Percentiles rank a stretch among this genome's conserved stretches.
Evolutionary conservation across 2,888 invertebrate genomes (phyloP).

Genomic region (Nymphalis polychloros): DNA sequence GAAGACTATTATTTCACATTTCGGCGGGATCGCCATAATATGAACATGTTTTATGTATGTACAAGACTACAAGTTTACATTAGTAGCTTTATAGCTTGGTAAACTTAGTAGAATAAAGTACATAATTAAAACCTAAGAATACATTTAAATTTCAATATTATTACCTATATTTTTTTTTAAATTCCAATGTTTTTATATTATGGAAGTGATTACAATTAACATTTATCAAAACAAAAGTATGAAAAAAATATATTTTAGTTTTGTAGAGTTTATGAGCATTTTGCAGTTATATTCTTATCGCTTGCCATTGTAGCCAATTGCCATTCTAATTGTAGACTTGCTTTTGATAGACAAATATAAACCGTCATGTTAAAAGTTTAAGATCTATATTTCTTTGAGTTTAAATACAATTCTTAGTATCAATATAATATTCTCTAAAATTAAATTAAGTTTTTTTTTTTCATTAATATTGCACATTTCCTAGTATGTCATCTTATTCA

Average conservation of each 20-base stretch:
- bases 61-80: no score
- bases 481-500: not conserved
- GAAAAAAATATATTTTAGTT: not conserved
- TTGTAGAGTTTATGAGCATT: constrained; percentile 24
- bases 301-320: constrained; percentile 31
- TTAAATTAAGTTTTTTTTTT: constrained; percentile 9
- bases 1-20: constrained; percentile 4
- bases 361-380: not conserved
- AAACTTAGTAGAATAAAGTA: no score
- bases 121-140: no score
- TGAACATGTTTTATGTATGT: no score
- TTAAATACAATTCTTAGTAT: not conserved
- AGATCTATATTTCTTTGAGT: constrained; percentile 6
- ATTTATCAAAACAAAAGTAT: no score
- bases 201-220: no score
- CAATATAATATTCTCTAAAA: constrained; percentile 6
- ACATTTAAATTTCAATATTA: no score
- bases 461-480: not conserved
- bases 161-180: no score
- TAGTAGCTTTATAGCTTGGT: no score
- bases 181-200: no score
- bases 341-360: constrained; percentile 9
- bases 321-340: constrained; percentile 23
- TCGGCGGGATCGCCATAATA: not conserved
- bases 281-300: constrained; percentile 29